Base-by-base conservation (phyloP, 2,888 invertebrate species). In the Andrena bucephala region DNA sequence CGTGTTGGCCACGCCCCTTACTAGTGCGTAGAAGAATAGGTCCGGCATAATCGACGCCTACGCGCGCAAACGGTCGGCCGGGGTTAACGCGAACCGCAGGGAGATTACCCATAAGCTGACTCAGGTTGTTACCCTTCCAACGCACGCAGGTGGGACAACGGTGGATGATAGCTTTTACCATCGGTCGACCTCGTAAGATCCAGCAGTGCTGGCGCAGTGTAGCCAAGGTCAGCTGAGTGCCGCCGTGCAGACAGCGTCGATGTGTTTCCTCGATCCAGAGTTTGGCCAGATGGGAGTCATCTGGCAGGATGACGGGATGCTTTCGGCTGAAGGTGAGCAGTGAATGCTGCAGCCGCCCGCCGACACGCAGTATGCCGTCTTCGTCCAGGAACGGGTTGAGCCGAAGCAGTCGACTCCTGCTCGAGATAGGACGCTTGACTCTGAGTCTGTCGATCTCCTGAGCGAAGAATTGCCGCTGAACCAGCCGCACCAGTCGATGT, bases 371-470 rank as follows among this genome's bases (percentile, higher is more conserved):
- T 0, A 29, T 2, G 1, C 27, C 48, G 0, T 3, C 42, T 0
- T 6, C 24, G 16, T 65, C 65, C 2, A 65, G 2, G 27, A 65
- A 7, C 1, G 65, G 65, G 1, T 5, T 24, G 2, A 65, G 16
- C 0, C 33, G 31, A 0, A n/a, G 16, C 0, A 62, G 10, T 0
- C 33, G 31, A 3, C 27, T 50, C 13, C 0, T 24, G 13, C 2
- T 5, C 0, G 24, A 0, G 0, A 62, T 2, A 0, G 42, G 42
- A 0, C 42, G 42, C 1, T 0, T 13, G 42, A 0, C 1, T 0
- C 3, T 42, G 2, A 27, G 1, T 1, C 1, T 0, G 0, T 27
- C 1, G 27, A 27, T 27, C 27, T 27, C 27, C 27, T 27, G 2
- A 27, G 27, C 27, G 27, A 27, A 27, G 27, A 27, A 0, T 27